phyloP scores from a whole-genome alignment of 2,113 vertebrate species.

The Herpetotheres cachinnans region DNA sequence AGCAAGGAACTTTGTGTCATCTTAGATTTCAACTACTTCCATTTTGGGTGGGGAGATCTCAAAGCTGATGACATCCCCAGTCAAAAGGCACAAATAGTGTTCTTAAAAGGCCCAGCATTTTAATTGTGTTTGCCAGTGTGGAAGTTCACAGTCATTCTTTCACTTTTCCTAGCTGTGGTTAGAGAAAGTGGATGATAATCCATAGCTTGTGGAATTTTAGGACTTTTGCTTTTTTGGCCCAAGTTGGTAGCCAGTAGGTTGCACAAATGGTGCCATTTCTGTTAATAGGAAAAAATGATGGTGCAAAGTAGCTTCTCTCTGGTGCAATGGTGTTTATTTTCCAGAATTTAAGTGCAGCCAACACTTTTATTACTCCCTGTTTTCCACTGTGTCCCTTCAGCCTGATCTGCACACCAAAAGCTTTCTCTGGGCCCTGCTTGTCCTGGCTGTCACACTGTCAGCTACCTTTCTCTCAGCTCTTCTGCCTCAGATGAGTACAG shows the following conservation, averaged over 20 bases:
- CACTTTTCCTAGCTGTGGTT: background rate
- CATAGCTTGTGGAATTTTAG: background rate
- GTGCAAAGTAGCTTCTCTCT: background rate
- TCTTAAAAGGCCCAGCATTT: background rate
- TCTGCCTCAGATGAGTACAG: background rate
- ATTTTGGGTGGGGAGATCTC: background rate
- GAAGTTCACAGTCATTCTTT: background rate
- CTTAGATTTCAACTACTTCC: background rate
- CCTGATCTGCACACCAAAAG: background rate
- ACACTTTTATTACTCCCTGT: background rate
- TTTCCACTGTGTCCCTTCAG: background rate
- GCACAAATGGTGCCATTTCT: background rate
- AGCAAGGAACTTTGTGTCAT: background rate
- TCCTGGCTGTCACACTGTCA: background rate
- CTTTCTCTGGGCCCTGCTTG: background rate
- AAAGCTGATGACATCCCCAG: background rate
- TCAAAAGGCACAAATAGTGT: background rate
- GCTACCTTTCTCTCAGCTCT: background rate
- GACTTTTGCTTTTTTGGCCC: background rate
- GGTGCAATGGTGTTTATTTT: background rate
- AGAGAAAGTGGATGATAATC: background rate
- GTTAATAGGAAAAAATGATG: background rate
- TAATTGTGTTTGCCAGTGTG: background rate
- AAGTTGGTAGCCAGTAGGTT: background rate
- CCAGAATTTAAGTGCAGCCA: background rate